Evolutionary conservation across 2,797 vertebrate species (phyloP).

Genomic region (Protonibea diacanthus): DNA sequence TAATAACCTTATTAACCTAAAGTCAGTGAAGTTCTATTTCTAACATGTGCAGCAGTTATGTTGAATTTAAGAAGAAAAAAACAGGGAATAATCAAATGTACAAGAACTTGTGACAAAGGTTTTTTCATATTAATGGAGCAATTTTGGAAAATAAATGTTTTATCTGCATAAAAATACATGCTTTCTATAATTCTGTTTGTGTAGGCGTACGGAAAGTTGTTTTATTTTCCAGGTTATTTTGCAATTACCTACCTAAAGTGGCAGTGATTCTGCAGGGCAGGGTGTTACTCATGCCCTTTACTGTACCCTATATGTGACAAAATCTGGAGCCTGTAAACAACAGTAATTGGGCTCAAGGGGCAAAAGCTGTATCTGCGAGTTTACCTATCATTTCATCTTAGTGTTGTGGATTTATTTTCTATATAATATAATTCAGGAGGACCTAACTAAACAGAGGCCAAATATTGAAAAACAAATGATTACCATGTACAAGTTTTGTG

Average conservation of each 20-base stretch:
- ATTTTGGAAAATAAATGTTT: background rate
- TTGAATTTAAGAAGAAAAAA: slow-evolving; percentile 1
- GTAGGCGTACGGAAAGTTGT: background rate
- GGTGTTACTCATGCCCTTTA: slow-evolving; percentile 53
- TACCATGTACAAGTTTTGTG: background rate
- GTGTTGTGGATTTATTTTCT: slow-evolving; percentile 21
- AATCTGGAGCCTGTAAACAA: slow-evolving; percentile 73
- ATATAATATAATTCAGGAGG: slow-evolving; percentile 22
- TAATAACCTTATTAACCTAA: background rate
- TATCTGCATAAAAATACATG: background rate
- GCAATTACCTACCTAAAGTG: slow-evolving; percentile 29
- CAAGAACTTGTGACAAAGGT: background rate
- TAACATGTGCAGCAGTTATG: background rate
- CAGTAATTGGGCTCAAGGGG: slow-evolving; percentile 80
- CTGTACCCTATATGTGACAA: slow-evolving; percentile 55
- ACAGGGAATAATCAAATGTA: background rate
- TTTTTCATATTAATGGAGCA: no score
- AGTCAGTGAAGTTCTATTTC: background rate
- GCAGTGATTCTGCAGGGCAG: slow-evolving; percentile 34
- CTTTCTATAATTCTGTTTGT: background rate
- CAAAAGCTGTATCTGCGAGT: slow-evolving; percentile 41
- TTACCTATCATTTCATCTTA: slow-evolving; percentile 46
- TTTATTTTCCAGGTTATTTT: slow-evolving; percentile 45
- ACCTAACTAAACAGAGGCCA: background rate
- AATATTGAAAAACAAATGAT: background rate